Conservation (phyloP, 2,797 vertebrate species). For the Rhynchonycteris naso region DNA sequence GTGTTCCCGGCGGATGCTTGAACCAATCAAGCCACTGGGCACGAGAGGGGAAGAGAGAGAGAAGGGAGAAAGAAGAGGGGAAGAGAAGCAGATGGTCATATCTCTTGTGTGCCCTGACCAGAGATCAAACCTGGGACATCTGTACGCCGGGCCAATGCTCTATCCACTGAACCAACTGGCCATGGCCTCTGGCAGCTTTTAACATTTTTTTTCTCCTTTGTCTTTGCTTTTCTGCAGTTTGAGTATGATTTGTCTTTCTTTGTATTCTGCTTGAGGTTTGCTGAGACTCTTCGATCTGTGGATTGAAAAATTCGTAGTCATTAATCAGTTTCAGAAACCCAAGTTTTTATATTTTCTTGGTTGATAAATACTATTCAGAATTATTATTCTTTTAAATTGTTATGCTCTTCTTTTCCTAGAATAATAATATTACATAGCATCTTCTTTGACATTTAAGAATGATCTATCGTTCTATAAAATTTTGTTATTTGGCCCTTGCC, state of each 20-base stretch:
- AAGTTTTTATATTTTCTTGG: background rate
- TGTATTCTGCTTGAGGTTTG: background rate
- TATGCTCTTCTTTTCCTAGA: background rate
- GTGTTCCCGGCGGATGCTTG: too few species aligned
- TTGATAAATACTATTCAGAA: background rate
- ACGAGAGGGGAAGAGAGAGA: too few species aligned
- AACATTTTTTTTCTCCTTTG: background rate
- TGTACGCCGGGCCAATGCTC: too few species aligned
- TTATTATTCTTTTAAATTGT: constrained; percentile 10
- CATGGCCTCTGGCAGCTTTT: background rate
- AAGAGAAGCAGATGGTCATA: too few species aligned
- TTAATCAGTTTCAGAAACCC: background rate
- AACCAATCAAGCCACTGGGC: too few species aligned
- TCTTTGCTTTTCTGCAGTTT: background rate
- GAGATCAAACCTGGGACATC: too few species aligned
- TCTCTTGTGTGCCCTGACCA: too few species aligned
- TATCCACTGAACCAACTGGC: too few species aligned
- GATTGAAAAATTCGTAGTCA: background rate
- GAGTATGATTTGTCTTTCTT: background rate
- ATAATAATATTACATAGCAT: background rate
- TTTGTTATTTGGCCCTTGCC: background rate
- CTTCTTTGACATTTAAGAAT: background rate
- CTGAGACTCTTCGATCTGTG: background rate
- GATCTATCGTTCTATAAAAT: background rate
- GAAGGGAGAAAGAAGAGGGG: too few species aligned